Conservation (phyloP, 2,797 vertebrate genomes). For the Microctenopoma stevenorrisi region DNA sequence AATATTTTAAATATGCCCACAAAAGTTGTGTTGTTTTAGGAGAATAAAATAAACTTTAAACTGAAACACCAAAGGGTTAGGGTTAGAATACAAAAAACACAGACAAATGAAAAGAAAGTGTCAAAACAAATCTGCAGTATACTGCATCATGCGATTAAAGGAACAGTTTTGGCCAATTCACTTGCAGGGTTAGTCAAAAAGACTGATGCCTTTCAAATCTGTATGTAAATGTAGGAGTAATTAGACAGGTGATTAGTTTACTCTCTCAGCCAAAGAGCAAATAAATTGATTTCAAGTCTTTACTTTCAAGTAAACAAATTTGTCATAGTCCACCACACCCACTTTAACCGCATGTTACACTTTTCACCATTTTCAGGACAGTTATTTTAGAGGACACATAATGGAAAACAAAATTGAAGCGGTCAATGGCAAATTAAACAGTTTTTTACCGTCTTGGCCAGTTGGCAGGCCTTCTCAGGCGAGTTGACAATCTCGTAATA, state of each 20-base stretch:
- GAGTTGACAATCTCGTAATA: slow-evolving; percentile 96
- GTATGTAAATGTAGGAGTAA: not conserved
- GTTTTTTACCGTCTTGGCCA: slow-evolving; percentile 90
- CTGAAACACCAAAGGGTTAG: too few species aligned
- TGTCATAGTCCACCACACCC: not conserved
- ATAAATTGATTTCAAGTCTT: not conserved
- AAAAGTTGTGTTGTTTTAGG: too few species aligned
- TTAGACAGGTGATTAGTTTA: not conserved
- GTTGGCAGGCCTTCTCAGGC: slow-evolving; percentile 90
- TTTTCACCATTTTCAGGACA: not conserved
- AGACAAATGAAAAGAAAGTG: too few species aligned
- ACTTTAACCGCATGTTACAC: not conserved
- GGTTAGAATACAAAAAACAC: too few species aligned
- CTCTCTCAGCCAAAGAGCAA: not conserved
- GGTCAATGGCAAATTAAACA: not conserved
- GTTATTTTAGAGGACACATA: not conserved
- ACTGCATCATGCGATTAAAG: not conserved
- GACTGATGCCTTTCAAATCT: too few species aligned
- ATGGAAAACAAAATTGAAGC: not conserved
- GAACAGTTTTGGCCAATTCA: not conserved
- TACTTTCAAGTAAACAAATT: not conserved
- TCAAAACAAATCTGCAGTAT: not conserved
- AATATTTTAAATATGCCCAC: too few species aligned
- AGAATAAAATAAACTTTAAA: too few species aligned
- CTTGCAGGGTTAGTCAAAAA: not conserved